Evolutionary conservation across 2,113 vertebrate genomes (phyloP).

Genomic region (Anolis sagrei): DNA sequence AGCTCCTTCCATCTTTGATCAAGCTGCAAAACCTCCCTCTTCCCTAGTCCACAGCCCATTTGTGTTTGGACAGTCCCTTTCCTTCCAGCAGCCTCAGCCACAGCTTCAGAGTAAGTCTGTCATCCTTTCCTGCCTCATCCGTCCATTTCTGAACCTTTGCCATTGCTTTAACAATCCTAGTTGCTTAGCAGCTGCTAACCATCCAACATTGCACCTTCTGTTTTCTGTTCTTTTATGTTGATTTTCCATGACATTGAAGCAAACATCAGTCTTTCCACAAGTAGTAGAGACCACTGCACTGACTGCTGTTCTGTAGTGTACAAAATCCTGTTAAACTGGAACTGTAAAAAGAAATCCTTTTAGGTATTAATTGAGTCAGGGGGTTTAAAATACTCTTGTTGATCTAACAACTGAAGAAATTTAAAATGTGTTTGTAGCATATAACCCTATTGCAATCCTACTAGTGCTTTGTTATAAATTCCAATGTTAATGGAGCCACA

Average conservation of each 20-base stretch:
- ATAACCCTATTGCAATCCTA: not conserved
- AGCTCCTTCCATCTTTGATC: conserved; percentile 99
- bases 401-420: conserved; percentile 14
- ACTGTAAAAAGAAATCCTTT: conserved; percentile 16
- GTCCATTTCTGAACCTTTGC: conserved; percentile 79
- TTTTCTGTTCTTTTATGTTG: conserved; percentile 57
- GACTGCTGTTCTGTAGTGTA: conserved; percentile 27
- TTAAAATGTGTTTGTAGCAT: not conserved
- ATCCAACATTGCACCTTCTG: conserved; percentile 63
- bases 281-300: conserved; percentile 55
- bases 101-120: conserved; percentile 99
- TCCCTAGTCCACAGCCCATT: conserved; percentile 99
- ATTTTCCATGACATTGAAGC: conserved; percentile 69
- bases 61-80: conserved; percentile 99
- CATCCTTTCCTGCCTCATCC: conserved; percentile 84
- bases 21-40: conserved; percentile 97
- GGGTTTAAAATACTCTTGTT: conserved; percentile 28
- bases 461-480: not conserved
- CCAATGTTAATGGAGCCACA: not conserved
- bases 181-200: conserved; percentile 69
- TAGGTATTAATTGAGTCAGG: conserved; percentile 28
- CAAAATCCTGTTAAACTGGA: not conserved
- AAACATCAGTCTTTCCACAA: conserved; percentile 55
- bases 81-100: conserved; percentile 97
- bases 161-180: conserved; percentile 64